These are phyloP conservation scores for Diarsia mendica DNA, from an alignment of 2,888 invertebrate genomes.

Conservation along the genomic window DNA sequence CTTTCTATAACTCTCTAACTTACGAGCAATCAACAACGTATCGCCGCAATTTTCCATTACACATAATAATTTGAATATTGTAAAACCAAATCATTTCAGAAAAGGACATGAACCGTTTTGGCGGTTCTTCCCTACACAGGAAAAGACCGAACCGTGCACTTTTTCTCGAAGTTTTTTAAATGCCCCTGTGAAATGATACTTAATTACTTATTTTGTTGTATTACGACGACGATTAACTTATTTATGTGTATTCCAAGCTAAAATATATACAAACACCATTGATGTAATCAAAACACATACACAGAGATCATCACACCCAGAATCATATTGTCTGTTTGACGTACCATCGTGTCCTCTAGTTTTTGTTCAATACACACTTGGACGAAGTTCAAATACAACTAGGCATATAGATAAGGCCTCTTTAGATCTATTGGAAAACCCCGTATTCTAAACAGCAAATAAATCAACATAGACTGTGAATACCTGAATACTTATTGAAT, in stretches of 20 bases:
- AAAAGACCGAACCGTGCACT: no score
- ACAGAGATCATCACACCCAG: not conserved
- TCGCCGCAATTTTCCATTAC: no score
- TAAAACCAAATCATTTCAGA: no score
- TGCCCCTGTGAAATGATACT: no score
- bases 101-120: no score
- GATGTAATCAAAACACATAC: no score
- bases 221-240: not conserved
- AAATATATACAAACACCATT: not conserved
- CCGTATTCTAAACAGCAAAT: not conserved
- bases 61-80: no score
- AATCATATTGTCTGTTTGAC: not conserved
- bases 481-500: not conserved
- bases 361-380: conserved; percentile 2
- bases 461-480: not conserved
- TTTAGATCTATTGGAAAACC: conserved; percentile 6
- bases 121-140: no score
- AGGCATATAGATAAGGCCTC: not conserved
- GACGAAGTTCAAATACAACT: conserved; percentile 15
- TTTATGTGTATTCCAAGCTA: not conserved
- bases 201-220: no score
- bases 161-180: no score
- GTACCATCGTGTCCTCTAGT: not conserved
- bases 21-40: no score
- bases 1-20: conserved; percentile 23